Base-by-base conservation (phyloP, 2,797 vertebrate species). In the Mormyrus hasselquistii region DNA sequence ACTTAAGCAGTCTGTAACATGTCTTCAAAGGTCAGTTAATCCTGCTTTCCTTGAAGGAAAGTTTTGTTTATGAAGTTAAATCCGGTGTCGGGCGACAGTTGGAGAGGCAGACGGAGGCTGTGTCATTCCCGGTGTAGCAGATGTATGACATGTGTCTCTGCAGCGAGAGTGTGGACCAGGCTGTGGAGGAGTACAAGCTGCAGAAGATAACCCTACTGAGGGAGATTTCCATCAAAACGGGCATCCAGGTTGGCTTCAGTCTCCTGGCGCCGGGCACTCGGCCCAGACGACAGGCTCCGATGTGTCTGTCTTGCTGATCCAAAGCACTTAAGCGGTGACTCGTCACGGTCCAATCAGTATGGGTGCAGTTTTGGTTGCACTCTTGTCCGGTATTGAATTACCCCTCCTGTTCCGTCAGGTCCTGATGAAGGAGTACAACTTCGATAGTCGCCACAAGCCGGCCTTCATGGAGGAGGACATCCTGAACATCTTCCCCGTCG, bases 381-480 rank as follows among this genome's bases (percentile, higher is more conserved):
- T 1, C 0, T 41, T 14, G 41, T 59, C 5, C 14, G 2, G 6
- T 10, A 41, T 34, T 1, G 57, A 34, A 12, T 38, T 1, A 44
- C 38, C 34, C 88, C 8, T 2, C 89, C 12, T 87, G 0, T 65
- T 88, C 22, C 89, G 44, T 59, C 92, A 99, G 99, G 97, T 99
- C 89, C 95, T 99, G 91, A 96, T 99, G 92, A 99, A 99, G 89
- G 99, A 99, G 90, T 99, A 99, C 93, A 98, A 98, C 94, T 99
- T 99, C 0, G 99, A 99, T 93, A 99, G 96, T 93, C 97, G 98
- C 92, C 99, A 99, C 94, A 99, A 99, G 92, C 98, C 98, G 0
- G 96, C 98, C 65, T 98, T 99, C 94, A 99, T 98, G 0, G 99
- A 99, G 93, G 99, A 99, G 91, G 99, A 99, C 90, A 98, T 99